A percentile compares a stretch with the other conserved stretches of the same genome.
Conservation (phyloP, 2,888 invertebrate genomes). For the Caenorhabditis wallacei region DNA sequence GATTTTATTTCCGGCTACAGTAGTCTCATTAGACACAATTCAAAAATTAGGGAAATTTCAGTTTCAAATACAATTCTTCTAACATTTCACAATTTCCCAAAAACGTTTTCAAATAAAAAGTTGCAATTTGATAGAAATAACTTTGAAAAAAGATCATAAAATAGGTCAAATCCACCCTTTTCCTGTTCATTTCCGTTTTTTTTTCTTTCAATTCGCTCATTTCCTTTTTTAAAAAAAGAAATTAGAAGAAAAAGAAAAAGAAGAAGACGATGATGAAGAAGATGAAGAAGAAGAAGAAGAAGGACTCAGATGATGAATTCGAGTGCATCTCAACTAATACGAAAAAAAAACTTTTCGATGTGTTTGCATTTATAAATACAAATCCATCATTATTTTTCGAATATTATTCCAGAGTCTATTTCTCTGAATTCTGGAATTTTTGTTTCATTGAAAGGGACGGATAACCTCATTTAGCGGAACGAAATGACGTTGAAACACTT, state of each 20-base stretch:
- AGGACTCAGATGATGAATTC: slow-evolving; percentile 50
- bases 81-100: no score
- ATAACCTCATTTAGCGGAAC: slow-evolving; percentile 50
- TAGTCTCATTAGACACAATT: neutral
- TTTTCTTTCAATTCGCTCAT: slow-evolving; percentile 20
- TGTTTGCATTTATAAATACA: slow-evolving; percentile 51
- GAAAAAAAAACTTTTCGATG: slow-evolving; percentile 25
- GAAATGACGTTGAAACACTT: slow-evolving; percentile 57
- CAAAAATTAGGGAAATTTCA: no score
- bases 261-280: slow-evolving; percentile 6
- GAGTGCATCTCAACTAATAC: slow-evolving; percentile 59
- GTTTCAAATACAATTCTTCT: no score
- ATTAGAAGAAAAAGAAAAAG: neutral
- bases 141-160: slow-evolving; percentile 5
- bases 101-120: no score
- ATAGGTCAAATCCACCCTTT: slow-evolving; percentile 31
- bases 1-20: neutral
- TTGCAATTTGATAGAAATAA: no score
- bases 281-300: slow-evolving; percentile 18
- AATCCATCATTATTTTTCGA: slow-evolving; percentile 44
- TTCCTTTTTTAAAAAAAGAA: slow-evolving; percentile 30
- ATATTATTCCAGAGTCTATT: slow-evolving; percentile 1
- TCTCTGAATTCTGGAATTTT: slow-evolving; percentile 18
- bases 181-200: slow-evolving; percentile 29
- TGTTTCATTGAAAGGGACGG: neutral